Conservation (phyloP, 1,140 invertebrate genomes). For the Procambarus virginalis region DNA sequence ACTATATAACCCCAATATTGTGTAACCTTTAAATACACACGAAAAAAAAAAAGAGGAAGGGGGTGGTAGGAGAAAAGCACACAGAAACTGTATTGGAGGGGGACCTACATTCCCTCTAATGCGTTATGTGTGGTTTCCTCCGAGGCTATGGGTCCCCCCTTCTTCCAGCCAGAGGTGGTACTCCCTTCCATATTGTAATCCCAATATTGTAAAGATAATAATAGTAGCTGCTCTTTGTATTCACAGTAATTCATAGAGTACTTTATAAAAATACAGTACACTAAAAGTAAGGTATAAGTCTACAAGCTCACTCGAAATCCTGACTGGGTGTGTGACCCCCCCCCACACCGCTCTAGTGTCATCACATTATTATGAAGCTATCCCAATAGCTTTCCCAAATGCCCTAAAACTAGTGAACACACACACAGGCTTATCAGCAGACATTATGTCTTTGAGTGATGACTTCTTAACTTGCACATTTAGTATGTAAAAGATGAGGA, state of each 20-base stretch:
- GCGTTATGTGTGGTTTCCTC: too few relatives aligned
- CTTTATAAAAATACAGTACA: conserved; percentile 3
- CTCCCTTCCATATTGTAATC: too few relatives aligned
- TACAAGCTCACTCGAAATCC: not conserved
- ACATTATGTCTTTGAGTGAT: not conserved
- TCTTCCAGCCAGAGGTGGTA: too few relatives aligned
- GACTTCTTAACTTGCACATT: not conserved
- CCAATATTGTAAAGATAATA: not conserved
- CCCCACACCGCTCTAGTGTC: not conserved
- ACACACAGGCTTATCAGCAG: not conserved
- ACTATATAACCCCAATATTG: not conserved
- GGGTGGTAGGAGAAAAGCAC: too few relatives aligned
- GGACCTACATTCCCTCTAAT: too few relatives aligned
- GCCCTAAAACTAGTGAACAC: not conserved
- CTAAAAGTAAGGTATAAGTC: not conserved
- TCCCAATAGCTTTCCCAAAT: not conserved
- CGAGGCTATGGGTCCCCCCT: too few relatives aligned
- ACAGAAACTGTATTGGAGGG: too few relatives aligned
- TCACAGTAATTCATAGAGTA: not conserved
- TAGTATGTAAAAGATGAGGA: not conserved
- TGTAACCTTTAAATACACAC: too few relatives aligned
- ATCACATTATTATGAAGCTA: not conserved
- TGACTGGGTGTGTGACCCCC: not conserved
- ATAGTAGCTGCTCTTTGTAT: not conserved
- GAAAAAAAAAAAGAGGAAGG: too few relatives aligned